phyloP scores from a whole-genome alignment of 1,140 invertebrate genomes.

The Habropoda laboriosa region DNA sequence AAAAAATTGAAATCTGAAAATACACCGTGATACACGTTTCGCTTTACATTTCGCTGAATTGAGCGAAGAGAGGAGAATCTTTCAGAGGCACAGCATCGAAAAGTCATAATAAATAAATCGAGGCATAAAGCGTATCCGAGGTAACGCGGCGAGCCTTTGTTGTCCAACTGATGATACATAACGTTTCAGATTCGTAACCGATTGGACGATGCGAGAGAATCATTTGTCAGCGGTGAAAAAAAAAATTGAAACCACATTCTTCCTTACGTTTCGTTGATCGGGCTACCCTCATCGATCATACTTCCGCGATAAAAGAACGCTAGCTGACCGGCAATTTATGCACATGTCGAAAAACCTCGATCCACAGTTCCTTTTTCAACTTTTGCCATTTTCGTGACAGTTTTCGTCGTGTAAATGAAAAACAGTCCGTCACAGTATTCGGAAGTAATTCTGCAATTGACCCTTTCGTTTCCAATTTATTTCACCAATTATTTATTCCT shows the following conservation, averaged over 20 bases:
- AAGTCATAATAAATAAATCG: constrained; percentile 46
- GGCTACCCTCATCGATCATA: constrained; percentile 42
- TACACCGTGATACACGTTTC: not conserved
- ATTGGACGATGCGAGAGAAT: constrained; percentile 31
- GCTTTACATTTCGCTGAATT: not conserved
- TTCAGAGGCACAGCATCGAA: not conserved
- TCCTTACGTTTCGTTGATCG: constrained; percentile 39
- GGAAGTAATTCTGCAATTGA: not conserved
- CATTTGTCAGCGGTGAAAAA: constrained; percentile 47
- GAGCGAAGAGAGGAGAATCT: not conserved
- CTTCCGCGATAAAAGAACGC: constrained; percentile 10
- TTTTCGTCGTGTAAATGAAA: not conserved
- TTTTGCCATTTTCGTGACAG: not conserved
- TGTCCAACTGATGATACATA: constrained; percentile 47
- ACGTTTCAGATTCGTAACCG: constrained; percentile 39
- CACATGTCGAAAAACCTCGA: constrained; percentile 15
- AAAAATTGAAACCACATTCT: constrained; percentile 54
- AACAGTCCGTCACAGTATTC: not conserved
- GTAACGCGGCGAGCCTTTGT: constrained; percentile 11
- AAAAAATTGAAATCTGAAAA: not conserved
- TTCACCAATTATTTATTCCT: no score
- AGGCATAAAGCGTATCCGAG: not conserved
- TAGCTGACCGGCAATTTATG: constrained; percentile 33
- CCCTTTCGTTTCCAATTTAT: not conserved
- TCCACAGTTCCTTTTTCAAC: not conserved